Percentiles rank a stretch among this genome's conserved stretches.
These are phyloP conservation scores for Disparrhopalites patrizii DNA, from an alignment of 2,888 invertebrate species.

Conservation along the genomic window DNA sequence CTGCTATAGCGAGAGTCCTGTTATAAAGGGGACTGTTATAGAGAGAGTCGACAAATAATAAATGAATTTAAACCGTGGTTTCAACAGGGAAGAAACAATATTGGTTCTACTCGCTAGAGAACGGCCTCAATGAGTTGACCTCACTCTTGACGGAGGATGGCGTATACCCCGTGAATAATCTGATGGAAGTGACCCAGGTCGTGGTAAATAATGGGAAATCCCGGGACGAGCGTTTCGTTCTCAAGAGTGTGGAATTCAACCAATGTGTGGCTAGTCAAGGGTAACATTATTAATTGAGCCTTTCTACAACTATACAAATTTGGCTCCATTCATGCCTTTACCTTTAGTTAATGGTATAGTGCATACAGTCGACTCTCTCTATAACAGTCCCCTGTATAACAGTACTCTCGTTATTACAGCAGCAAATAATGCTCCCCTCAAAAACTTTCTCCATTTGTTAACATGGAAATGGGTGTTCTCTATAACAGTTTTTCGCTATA, in stretches of 20 bases:
- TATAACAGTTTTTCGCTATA: too few species aligned
- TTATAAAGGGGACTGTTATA: too few species aligned
- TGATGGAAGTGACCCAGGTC: slow-evolving; percentile 9
- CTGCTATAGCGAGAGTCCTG: too few species aligned
- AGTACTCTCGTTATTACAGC: too few species aligned
- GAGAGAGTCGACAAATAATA: not conserved
- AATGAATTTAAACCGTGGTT: not conserved
- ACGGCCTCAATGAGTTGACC: slow-evolving; percentile 15
- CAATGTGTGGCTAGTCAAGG: slow-evolving; percentile 25
- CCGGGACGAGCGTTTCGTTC: slow-evolving; percentile 4
- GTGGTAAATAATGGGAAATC: not conserved
- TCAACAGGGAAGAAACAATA: slow-evolving; percentile 7
- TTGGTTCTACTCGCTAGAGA: slow-evolving; percentile 20
- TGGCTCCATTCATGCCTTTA: too few species aligned
- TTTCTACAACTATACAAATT: not conserved
- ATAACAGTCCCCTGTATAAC: too few species aligned
- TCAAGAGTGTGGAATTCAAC: slow-evolving; percentile 18
- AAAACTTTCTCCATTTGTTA: too few species aligned
- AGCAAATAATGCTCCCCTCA: too few species aligned
- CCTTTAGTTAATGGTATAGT: too few species aligned
- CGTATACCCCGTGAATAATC: slow-evolving; percentile 19
- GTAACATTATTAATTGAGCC: not conserved
- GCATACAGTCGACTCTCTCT: too few species aligned
- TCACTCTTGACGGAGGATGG: slow-evolving; percentile 10
- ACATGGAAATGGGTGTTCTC: too few species aligned